Base-by-base conservation (phyloP, 2,113 vertebrate genomes). In the Pseudonaja textilis region DNA sequence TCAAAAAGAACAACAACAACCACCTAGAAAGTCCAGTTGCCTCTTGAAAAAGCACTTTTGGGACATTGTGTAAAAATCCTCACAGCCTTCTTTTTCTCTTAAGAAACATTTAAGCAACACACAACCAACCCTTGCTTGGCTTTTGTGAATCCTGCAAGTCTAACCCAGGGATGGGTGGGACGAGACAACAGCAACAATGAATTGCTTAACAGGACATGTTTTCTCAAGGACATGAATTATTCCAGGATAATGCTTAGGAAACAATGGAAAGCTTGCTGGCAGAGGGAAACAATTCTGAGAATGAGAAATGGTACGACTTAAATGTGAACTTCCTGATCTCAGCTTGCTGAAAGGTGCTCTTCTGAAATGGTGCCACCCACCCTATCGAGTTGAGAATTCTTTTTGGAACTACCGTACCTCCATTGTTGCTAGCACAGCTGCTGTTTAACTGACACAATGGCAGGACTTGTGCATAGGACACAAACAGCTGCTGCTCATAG, bases 241-340 rank as follows among this genome's bases (percentile, higher is more conserved):
- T 95, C 96, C 86, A 59, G 3, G 54, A 91, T 95, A 96, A 92
- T 18, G 1, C 93, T 45, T 69, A 94, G 95, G 92, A 69, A 96
- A 96, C 94, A 95, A 96, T 6, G 91, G 93, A 94, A 93, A 95
- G 56, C 87, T 94, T 95, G 94, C 94, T 93, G 91, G 87, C 94
- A 93, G 93, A 92, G 95, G 91, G 94, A 61, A 94, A 95, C 92
- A 69, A 47, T 94, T 95, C 92, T 12, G 25, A 91, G 95, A 95
- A 89, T 0, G 59, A 89, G 91, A 92, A 96, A 52, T 0, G 0
- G 14, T 87, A 86, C 89, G 87, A 94, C 86, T 93, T 94, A 94
- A 96, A n/a, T 90, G 91, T 93, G 85, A 94, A 86, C 54, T 95
- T 96, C 94, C 95, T 95, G 95, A 94, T 89, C 93, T 81, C 74